A percentile compares a stretch with the other conserved stretches of the same genome.
These are phyloP conservation scores for Chalcosyrphus nemorum DNA, from an alignment of 2,888 invertebrate species.

Conservation along the genomic window DNA sequence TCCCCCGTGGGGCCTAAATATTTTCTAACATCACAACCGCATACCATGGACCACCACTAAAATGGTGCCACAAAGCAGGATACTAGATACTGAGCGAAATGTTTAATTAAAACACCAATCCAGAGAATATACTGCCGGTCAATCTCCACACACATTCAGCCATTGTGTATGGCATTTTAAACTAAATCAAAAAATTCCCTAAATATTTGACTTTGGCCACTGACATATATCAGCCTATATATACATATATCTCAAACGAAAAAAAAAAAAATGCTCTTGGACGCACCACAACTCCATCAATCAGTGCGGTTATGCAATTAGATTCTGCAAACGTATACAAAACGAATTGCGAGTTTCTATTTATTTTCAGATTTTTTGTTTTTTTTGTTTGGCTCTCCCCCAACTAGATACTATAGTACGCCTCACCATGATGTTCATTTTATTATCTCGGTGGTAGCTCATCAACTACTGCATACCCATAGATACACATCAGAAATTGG, in stretches of 20 bases:
- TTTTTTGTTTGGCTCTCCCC: slow-evolving; percentile 7
- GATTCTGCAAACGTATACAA: slow-evolving; percentile 68
- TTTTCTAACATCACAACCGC: slow-evolving; percentile 41
- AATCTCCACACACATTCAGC: neutral
- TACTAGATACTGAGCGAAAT: slow-evolving; percentile 59
- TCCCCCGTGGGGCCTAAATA: neutral
- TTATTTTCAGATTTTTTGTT: slow-evolving; percentile 12
- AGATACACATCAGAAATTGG: slow-evolving; percentile 55
- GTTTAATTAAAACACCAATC: slow-evolving; percentile 66
- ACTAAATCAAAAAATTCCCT: slow-evolving; percentile 56
- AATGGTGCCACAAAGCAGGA: slow-evolving; percentile 58
- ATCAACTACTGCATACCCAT: slow-evolving; percentile 25
- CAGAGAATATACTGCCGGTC: neutral
- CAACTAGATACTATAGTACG: neutral
- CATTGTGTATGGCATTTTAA: slow-evolving; percentile 41
- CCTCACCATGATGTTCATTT: slow-evolving; percentile 59
- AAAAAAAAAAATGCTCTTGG: neutral
- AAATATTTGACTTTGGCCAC: slow-evolving; percentile 22
- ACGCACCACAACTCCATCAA: slow-evolving; percentile 66
- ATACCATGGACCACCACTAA: slow-evolving; percentile 43
- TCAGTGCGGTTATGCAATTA: slow-evolving; percentile 72
- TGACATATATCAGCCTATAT: neutral
- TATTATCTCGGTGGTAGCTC: slow-evolving; percentile 42
- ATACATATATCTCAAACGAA: neutral
- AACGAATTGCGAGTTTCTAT: slow-evolving; percentile 34